Base-by-base conservation (phyloP, 53 echinoderm and acorn worm genomes). In the Mesocentrotus franciscanus region DNA sequence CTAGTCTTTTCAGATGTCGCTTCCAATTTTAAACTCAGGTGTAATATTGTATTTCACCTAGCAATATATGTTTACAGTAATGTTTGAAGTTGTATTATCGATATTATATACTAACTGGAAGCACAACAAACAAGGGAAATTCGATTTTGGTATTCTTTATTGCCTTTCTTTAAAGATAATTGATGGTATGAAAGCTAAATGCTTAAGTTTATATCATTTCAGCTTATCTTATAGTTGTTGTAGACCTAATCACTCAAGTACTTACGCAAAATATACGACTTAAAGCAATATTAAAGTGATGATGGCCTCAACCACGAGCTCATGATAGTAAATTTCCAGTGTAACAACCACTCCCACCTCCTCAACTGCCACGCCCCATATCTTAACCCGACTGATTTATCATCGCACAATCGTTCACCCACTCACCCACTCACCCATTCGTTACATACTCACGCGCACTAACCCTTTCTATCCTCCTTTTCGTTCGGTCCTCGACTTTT, bases 321-420 rank as follows among this genome's bases (percentile, higher is more conserved):
- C n/a, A 78, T 33, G 34, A 78, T 34, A 1, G 34, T 78, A 33
- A 78, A 30, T 78, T 33, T 33, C 78, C 32, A 30, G 36, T 84
- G 39, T 84, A 84, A 42, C 42, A 84, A 22, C 42, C 29, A 55
- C 0, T 49, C 16, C 36, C 84, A 6, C 39, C 2, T 15, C 10
- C 29, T n/a, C 42, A n/a, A 56, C 12, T 58, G 87, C n/a, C 87
- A 87, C 58, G 29, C 87, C 87, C 58, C 59, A 26, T 49, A 49
- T 58, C n/a, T 87, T 58, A 56, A 27, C 87, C 8, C 56, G 57
- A 27, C 16, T 39, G 35, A 85, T 85, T 58, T 87, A 87, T 58
- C n/a, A 56, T 57, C 58, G n/a, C 87, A 58, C 87, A 87, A n/a
- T n/a, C n/a, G n/a, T 13, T 57, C 59, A 57, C 87, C 56, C 87